phyloP scores from a whole-genome alignment of 2,797 vertebrate species.

The Chromis chromis region DNA sequence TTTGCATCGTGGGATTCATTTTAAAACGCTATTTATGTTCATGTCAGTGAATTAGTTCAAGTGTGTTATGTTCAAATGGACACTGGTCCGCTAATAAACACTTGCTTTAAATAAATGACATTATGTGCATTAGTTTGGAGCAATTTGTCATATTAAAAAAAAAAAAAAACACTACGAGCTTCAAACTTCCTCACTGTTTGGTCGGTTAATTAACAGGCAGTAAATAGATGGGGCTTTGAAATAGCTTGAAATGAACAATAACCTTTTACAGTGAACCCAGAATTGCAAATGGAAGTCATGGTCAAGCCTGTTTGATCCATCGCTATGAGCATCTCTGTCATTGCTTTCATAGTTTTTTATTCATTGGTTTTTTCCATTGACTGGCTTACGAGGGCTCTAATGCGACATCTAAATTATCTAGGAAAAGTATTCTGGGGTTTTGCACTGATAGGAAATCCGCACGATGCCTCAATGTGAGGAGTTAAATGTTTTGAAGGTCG shows the following conservation, averaged over 20 bases:
- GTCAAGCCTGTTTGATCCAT: conserved; percentile 75
- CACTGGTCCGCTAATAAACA: conserved; percentile 65
- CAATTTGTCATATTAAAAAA: conserved; percentile 68
- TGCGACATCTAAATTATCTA: conserved; percentile 80
- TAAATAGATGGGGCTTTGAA: conserved; percentile 75
- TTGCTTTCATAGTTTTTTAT: conserved; percentile 75
- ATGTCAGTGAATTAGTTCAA: conserved; percentile 65
- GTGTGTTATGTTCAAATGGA: conserved; percentile 70
- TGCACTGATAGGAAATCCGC: conserved; percentile 84
- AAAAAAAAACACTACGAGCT: conserved; percentile 46
- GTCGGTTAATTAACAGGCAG: conserved; percentile 78
- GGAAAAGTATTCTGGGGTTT: conserved; percentile 83
- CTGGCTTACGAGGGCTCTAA: conserved; percentile 76
- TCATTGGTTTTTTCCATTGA: conserved; percentile 69
- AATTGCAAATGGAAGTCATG: conserved; percentile 77
- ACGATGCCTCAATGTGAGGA: conserved; percentile 85
- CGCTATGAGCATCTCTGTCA: conserved; percentile 67
- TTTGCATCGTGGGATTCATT: conserved; percentile 25
- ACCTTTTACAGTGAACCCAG: conserved; percentile 80
- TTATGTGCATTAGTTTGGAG: conserved; percentile 72
- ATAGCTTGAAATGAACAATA: conserved; percentile 78
- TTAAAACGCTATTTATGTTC: conserved; percentile 62
- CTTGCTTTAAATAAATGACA: conserved; percentile 70
- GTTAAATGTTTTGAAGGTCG: conserved; percentile 98
- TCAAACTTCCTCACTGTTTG: conserved; percentile 75